A percentile compares a stretch with the other conserved stretches of the same genome.
Conservation (phyloP, 1,140 invertebrate genomes). For the Apocrypta bakeri region DNA sequence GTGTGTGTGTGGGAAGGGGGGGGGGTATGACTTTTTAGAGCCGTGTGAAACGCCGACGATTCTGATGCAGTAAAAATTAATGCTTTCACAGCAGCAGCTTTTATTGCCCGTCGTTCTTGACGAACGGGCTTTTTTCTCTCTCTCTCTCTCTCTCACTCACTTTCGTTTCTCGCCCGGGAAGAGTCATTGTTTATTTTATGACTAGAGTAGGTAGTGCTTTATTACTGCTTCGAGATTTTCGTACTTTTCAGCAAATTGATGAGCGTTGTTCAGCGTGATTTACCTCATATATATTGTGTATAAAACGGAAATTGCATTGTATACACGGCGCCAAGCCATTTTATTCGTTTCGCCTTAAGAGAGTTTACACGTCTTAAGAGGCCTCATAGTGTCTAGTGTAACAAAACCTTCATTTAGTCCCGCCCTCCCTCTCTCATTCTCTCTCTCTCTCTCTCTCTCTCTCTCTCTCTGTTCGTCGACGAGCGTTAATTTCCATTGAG, state of each 20-base stretch:
- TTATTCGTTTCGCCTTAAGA: no score
- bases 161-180: neutral
- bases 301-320: no score
- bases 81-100: neutral
- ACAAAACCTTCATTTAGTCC: no score
- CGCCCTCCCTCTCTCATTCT: no score
- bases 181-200: neutral
- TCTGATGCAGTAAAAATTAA: slow-evolving; percentile 34
- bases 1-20: no score
- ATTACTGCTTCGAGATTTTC: neutral
- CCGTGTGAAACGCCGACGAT: neutral
- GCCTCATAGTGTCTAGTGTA: no score
- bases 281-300: no score
- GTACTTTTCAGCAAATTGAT: neutral
- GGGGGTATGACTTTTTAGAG: neutral
- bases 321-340: no score
- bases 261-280: neutral
- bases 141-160: neutral
- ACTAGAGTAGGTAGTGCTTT: neutral
- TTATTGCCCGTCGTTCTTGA: slow-evolving; percentile 14
- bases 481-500: neutral
- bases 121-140: slow-evolving; percentile 4
- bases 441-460: no score
- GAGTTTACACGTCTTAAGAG: no score
- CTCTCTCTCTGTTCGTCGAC: no score